Percentiles rank a stretch among this genome's conserved stretches.
Conservation (phyloP, 37 sponge, comb jelly and placozoan genomes). For the Hormiphora californensis region DNA sequence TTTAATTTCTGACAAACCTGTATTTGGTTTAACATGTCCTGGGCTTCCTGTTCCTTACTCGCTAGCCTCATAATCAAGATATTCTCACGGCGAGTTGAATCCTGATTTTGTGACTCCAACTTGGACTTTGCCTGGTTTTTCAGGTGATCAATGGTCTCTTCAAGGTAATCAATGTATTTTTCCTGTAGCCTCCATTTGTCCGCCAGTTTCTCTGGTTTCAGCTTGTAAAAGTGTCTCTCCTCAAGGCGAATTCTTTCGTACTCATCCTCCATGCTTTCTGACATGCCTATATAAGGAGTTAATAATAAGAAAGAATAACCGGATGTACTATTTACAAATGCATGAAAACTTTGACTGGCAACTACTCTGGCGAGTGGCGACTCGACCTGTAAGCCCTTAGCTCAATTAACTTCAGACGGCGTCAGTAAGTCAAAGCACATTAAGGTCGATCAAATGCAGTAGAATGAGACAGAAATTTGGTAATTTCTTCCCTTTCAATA, state of each 20-base stretch:
- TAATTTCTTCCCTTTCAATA: too few species aligned
- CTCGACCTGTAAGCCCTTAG: too few species aligned
- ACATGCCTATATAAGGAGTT: too few species aligned
- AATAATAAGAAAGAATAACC: too few species aligned
- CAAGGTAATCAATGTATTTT: slow-evolving; percentile 66
- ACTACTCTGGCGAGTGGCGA: too few species aligned
- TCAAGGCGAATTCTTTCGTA: not conserved
- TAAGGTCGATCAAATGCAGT: too few species aligned
- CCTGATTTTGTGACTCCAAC: slow-evolving; percentile 70
- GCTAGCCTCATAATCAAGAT: slow-evolving; percentile 87
- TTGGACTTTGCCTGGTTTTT: slow-evolving; percentile 37
- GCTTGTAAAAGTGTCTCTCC: slow-evolving; percentile 2
- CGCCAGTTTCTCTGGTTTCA: slow-evolving; percentile 24
- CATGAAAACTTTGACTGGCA: too few species aligned
- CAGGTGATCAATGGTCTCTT: slow-evolving; percentile 34
- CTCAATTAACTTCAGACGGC: too few species aligned
- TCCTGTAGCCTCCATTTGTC: slow-evolving; percentile 87
- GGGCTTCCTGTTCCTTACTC: slow-evolving; percentile 87
- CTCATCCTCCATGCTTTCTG: too few species aligned
- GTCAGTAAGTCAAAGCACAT: too few species aligned
- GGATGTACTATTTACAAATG: too few species aligned
- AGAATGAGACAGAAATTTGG: too few species aligned
- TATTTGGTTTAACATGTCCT: slow-evolving; percentile 62
- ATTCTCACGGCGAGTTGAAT: slow-evolving; percentile 79
- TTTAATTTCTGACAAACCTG: slow-evolving; percentile 54